Conservation (phyloP, 1,140 invertebrate genomes). For the Saccostrea glomerata region DNA sequence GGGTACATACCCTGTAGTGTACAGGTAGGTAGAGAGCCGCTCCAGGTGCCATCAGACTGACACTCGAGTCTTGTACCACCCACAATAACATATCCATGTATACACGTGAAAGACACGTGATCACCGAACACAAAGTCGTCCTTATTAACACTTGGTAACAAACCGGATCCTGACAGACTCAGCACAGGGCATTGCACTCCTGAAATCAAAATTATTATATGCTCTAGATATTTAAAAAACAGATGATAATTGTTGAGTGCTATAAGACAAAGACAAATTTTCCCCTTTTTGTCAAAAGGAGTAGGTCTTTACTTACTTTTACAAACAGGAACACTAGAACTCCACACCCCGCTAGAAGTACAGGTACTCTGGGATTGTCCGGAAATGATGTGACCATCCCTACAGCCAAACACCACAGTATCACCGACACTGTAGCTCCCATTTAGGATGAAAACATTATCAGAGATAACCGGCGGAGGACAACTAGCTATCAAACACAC, state of each 20-base stretch:
- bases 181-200: background rate
- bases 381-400: conserved; percentile 89
- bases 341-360: conserved; percentile 92
- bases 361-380: conserved; percentile 87
- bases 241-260: no score
- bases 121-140: conserved; percentile 36
- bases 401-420: conserved; percentile 88
- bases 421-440: conserved; percentile 85
- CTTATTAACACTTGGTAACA: conserved; percentile 7
- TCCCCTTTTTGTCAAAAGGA: no score
- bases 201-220: background rate
- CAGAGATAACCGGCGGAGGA: conserved; percentile 50
- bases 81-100: conserved; percentile 58
- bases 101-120: conserved; percentile 42
- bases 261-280: no score
- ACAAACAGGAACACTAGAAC: conserved; percentile 89
- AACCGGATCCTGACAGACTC: background rate
- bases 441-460: conserved; percentile 50
- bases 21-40: conserved; percentile 48
- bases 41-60: conserved; percentile 58
- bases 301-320: conserved; percentile 73
- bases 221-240: no score
- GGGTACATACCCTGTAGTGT: conserved; percentile 6
- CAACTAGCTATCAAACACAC: conserved; percentile 64
- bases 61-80: conserved; percentile 51